Base-by-base conservation (phyloP, 2,888 invertebrate genomes). In the Leistus spinibarbis region DNA sequence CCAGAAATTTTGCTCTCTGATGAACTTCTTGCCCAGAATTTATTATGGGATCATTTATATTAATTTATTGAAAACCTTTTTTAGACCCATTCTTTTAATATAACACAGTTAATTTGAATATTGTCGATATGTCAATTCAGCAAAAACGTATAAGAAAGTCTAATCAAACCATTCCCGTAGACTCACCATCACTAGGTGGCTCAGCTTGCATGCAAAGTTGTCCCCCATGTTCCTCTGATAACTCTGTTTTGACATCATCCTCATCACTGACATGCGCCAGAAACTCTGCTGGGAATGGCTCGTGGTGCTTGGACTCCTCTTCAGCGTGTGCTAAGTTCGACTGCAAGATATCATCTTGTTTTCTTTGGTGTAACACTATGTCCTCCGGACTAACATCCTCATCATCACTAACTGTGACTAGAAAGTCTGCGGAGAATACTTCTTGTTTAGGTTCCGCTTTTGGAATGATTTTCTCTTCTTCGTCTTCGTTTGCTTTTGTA, bases 371-470 rank as follows among this genome's bases (percentile, higher is more conserved):
- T 19, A 73, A 20, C 27, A 62, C 56, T n/a, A 54, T 20, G 13
- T 62, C 62, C 13, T 75, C 75, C 19, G 54, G 54, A 27, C 64
- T 75, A 10, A 68, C 69, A 69, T 75, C 75, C 20, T 75, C 75
- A 17, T 75, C 75, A n/a, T 75, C 75, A 19, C 69, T 69, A 7
- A 73, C 67, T 56, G 23, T 24, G 0, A 69, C 27, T 13, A 75
- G 20, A 20, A 75, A 75, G 53, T 75, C 75, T 5, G 67, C 10
- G 13, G 73, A 17, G 27, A 67, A 73, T 22, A 20, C 22, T 23
- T 73, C 73, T 60, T 60, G 40, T 60, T 75, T 69, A 4, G 75
- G 75, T 75, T 75, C 75, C 56, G 68, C 75, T 69, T 75, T 75
- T 62, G 74, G 74, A 63, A 69, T 75, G 27, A 75, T 69, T 13